Conservation (phyloP, 2,888 invertebrate species). For the Eumacrocentrus americanus region DNA sequence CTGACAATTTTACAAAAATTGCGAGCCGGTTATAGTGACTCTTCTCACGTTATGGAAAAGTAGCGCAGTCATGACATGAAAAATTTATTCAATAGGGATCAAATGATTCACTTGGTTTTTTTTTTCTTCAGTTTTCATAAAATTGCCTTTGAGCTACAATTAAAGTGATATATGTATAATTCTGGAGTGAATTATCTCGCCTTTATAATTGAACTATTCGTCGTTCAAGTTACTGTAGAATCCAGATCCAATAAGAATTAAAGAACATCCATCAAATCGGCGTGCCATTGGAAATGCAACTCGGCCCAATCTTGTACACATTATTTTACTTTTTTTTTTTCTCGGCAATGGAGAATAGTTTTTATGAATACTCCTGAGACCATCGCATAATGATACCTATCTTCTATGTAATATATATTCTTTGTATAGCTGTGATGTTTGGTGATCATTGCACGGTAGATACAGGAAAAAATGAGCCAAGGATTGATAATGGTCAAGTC, state of each 20-base stretch:
- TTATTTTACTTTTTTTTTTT: slow-evolving; percentile 1
- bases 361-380: slow-evolving; percentile 20
- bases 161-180: slow-evolving; percentile 43
- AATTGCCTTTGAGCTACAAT: slow-evolving; percentile 54
- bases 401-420: slow-evolving; percentile 13
- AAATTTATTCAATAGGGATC: slow-evolving; percentile 33
- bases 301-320: slow-evolving; percentile 10
- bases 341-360: not conserved
- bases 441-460: slow-evolving; percentile 34
- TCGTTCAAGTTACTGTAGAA: slow-evolving; percentile 46
- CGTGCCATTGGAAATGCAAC: slow-evolving; percentile 60
- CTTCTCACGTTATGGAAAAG: slow-evolving; percentile 5
- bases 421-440: slow-evolving; percentile 23
- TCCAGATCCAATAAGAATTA: slow-evolving; percentile 42
- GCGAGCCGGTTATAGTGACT: slow-evolving; percentile 11
- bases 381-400: slow-evolving; percentile 16
- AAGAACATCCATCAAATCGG: slow-evolving; percentile 47
- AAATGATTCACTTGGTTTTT: slow-evolving; percentile 18
- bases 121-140: slow-evolving; percentile 40
- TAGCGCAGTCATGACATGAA: slow-evolving; percentile 11
- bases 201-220: slow-evolving; percentile 41
- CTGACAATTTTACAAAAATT: slow-evolving; percentile 52
- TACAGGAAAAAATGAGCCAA: slow-evolving; percentile 19
- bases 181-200: slow-evolving; percentile 31
- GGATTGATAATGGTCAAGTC: too few relatives aligned